Evolutionary conservation across 92 coral and sea anemone species (phyloP).

Genomic region (Bergia puertoricense): DNA sequence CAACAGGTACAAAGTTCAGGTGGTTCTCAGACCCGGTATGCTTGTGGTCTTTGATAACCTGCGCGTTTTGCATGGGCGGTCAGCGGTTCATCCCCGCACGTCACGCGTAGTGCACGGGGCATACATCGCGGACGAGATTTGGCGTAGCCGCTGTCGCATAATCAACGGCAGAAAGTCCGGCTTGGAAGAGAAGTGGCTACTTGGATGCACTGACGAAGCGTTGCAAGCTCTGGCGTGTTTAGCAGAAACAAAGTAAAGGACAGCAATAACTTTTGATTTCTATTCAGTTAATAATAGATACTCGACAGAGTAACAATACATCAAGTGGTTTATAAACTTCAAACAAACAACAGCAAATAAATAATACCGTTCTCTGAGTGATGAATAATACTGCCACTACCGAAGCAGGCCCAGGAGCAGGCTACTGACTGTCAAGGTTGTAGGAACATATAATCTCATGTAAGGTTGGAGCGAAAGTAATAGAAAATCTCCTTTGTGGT

Average conservation of each 20-base stretch:
- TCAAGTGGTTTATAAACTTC: not conserved
- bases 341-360: not conserved
- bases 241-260: constrained; percentile 7
- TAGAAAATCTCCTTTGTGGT: too few species aligned
- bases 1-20: constrained; percentile 26
- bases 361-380: too few species aligned
- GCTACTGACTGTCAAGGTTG: too few species aligned
- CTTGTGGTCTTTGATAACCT: constrained; percentile 33
- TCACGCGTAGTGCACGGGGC: constrained; percentile 44
- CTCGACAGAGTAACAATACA: not conserved
- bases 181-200: constrained; percentile 18
- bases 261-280: not conserved
- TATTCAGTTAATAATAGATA: not conserved
- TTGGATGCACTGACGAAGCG: constrained; percentile 29
- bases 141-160: constrained; percentile 43
- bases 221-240: constrained; percentile 29
- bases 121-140: constrained; percentile 31
- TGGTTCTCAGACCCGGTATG: constrained; percentile 19
- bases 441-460: too few species aligned
- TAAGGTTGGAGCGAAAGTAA: too few species aligned
- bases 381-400: too few species aligned
- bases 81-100: constrained; percentile 31
- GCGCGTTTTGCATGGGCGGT: constrained; percentile 34
- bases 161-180: constrained; percentile 24
- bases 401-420: too few species aligned